Conservation (phyloP, 2,888 invertebrate genomes). For the Drosophila paranaensis region DNA sequence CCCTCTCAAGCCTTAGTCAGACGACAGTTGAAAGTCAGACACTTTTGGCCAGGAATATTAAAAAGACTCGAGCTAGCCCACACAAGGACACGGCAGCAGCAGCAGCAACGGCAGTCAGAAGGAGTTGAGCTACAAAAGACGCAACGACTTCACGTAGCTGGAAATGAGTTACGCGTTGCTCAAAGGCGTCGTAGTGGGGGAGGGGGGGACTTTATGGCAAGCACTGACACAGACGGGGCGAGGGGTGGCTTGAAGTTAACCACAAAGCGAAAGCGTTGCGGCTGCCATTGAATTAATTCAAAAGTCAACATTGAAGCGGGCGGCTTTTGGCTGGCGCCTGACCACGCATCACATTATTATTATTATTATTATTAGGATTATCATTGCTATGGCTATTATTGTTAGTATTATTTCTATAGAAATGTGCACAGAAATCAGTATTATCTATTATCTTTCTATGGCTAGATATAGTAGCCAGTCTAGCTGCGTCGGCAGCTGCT, state of each 20-base stretch:
- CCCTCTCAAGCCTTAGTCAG: slow-evolving; percentile 16
- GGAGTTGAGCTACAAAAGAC: slow-evolving; percentile 45
- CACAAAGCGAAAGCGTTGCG: slow-evolving; percentile 54
- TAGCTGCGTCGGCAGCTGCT: background rate
- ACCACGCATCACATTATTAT: slow-evolving; percentile 48
- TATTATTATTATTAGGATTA: slow-evolving; percentile 15
- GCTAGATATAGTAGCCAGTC: background rate
- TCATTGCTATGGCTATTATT: background rate
- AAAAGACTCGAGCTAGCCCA: slow-evolving; percentile 63
- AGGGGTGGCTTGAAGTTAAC: slow-evolving; percentile 9
- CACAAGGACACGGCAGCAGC: slow-evolving; percentile 22
- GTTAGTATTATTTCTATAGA: background rate
- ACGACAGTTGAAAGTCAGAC: slow-evolving; percentile 35
- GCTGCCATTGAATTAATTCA: slow-evolving; percentile 57
- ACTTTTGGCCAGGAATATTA: slow-evolving; percentile 66
- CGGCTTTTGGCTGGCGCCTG: slow-evolving; percentile 15
- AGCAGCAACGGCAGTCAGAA: slow-evolving; percentile 9
- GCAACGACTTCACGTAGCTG: slow-evolving; percentile 41
- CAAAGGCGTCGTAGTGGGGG: background rate
- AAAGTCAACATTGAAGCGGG: slow-evolving; percentile 9
- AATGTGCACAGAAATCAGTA: background rate
- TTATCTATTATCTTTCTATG: background rate
- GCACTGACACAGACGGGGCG: background rate
- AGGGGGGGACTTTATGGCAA: background rate
- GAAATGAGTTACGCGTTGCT: slow-evolving; percentile 26